Percentiles rank a stretch among this genome's conserved stretches.
Evolutionary conservation across 2,797 vertebrate species (phyloP).

Genomic region (Hydrocynus forskahlii): DNA sequence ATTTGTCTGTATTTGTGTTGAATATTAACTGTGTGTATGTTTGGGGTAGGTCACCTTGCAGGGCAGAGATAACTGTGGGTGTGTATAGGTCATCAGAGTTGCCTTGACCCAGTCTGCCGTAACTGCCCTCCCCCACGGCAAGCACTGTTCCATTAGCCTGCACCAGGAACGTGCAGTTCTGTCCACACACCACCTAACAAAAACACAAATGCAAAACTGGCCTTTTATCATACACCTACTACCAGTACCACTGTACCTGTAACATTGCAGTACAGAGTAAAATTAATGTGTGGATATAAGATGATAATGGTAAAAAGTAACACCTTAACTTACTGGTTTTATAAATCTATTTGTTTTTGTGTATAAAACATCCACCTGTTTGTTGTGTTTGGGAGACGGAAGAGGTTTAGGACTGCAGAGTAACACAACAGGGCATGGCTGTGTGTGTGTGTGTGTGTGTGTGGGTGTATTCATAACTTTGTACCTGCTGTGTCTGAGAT

Average conservation of each 20-base stretch:
- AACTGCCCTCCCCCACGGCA: slow-evolving; percentile 84
- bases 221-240: neutral
- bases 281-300: too few species aligned
- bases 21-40: slow-evolving; percentile 11
- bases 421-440: neutral
- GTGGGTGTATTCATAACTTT: neutral
- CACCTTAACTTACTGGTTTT: too few species aligned
- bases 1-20: neutral
- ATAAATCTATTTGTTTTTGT: too few species aligned
- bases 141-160: slow-evolving; percentile 81
- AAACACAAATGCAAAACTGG: neutral
- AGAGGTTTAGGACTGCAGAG: too few species aligned
- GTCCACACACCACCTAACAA: slow-evolving; percentile 81
- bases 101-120: slow-evolving; percentile 82
- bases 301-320: too few species aligned
- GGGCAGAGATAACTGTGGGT: slow-evolving; percentile 80
- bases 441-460: neutral
- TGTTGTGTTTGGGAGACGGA: too few species aligned
- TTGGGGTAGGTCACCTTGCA: slow-evolving; percentile 76
- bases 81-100: slow-evolving; percentile 84
- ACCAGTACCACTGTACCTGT: too few species aligned
- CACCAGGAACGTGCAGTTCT: slow-evolving; percentile 84
- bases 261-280: too few species aligned
- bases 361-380: too few species aligned
- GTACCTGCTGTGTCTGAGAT: slow-evolving; percentile 82